Evolutionary conservation across 2,888 invertebrate species (phyloP).

Genomic region (Agrotis exclamationis): DNA sequence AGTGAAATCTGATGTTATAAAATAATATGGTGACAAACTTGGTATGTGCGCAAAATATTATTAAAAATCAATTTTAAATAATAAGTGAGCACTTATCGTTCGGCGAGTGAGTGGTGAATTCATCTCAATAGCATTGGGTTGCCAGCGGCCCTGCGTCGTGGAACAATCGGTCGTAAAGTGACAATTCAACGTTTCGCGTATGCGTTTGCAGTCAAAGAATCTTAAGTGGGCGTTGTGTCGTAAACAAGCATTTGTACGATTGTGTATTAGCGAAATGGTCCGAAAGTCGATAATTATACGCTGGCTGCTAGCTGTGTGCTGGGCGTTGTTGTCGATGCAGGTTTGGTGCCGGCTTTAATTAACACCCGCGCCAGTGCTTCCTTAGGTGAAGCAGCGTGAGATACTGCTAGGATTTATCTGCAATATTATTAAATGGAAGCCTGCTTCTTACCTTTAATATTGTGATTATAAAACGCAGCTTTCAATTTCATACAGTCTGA

Average conservation of each 20-base stretch:
- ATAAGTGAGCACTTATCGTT: conserved; percentile 63
- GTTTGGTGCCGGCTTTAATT: conserved; percentile 78
- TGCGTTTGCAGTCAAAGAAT: conserved; percentile 61
- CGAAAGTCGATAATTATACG: conserved; percentile 77
- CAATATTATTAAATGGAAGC: conserved; percentile 67
- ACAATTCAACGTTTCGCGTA: conserved; percentile 71
- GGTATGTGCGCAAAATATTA: conserved; percentile 28
- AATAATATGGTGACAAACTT: conserved; percentile 43
- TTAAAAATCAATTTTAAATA: conserved; percentile 45
- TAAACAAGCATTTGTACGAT: conserved; percentile 73
- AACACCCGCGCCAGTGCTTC: conserved; percentile 76
- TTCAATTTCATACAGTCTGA: background rate
- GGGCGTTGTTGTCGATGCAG: conserved; percentile 65
- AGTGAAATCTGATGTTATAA: conserved; percentile 51
- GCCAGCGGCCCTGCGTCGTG: conserved; percentile 57
- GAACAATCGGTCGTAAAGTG: conserved; percentile 81
- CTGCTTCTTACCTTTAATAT: conserved; percentile 4
- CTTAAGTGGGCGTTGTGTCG: conserved; percentile 67
- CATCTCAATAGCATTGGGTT: conserved; percentile 71
- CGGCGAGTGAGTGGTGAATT: conserved; percentile 62
- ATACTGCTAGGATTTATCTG: conserved; percentile 77
- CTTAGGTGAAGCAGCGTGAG: conserved; percentile 75
- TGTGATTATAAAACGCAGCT: conserved; percentile 10
- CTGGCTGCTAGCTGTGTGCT: conserved; percentile 64
- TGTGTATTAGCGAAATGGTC: conserved; percentile 74